phyloP scores from a whole-genome alignment of 2,113 vertebrate genomes.

The Ochotona princeps region DNA sequence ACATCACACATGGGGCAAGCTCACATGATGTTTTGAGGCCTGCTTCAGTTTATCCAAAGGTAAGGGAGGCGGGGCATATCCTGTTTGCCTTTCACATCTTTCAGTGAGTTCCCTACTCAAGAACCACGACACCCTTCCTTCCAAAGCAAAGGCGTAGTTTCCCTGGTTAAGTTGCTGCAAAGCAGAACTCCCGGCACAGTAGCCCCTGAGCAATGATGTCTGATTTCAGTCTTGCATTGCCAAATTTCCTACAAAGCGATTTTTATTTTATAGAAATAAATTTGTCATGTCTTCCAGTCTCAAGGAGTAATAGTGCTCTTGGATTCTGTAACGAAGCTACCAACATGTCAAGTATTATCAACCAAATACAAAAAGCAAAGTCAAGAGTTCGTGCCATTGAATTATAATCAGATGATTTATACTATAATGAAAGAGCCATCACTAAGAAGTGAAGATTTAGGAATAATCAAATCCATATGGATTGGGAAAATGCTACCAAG shows the following conservation, averaged over 20 bases:
- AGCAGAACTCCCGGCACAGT: neutral
- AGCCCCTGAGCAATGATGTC: neutral
- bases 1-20: neutral
- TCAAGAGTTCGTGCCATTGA: constrained; percentile 44
- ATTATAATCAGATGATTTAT: constrained; percentile 73
- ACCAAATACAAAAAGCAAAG: constrained; percentile 50
- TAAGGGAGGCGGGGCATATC: accelerated
- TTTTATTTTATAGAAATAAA: neutral
- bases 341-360: constrained; percentile 45
- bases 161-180: neutral
- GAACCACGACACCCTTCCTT: accelerated
- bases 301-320: constrained; percentile 8
- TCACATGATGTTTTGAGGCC: neutral
- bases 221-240: neutral
- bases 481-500: constrained; percentile 56
- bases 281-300: constrained; percentile 55
- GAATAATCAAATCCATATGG: constrained; percentile 70
- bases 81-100: neutral
- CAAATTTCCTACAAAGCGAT: neutral
- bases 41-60: neutral
- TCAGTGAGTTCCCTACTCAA: neutral
- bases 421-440: constrained; percentile 46
- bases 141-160: neutral
- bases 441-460: constrained; percentile 60
- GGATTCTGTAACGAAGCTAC: constrained; percentile 52